Base-by-base conservation (phyloP, 2,797 vertebrate genomes). In the Macrochelys suwanniensis region DNA sequence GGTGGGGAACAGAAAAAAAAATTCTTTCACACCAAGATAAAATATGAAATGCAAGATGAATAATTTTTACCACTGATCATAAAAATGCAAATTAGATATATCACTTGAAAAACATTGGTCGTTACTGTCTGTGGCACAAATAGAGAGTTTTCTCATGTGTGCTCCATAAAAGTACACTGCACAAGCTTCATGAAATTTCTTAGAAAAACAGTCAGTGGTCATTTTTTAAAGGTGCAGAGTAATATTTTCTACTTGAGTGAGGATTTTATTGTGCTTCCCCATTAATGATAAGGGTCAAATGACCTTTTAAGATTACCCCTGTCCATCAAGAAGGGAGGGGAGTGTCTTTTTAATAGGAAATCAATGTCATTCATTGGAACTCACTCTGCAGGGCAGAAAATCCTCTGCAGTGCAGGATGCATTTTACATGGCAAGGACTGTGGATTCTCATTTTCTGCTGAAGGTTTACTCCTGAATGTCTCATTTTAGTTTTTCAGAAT, bases 151-250 rank as follows among this genome's bases (percentile, higher is more conserved):
- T 82, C 93, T 77, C 93, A 80, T 26, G 71, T 47, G 89, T 89
- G 42, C 53, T 95, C 84, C 84, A 53, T 54, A 93, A 79, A 3
- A 1, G 26, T 19, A 42, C 21, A 11, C 53, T 53, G 47, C 85
- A 95, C 94, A 89, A 61, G 0, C 31, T 45, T 47, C n/a, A 31
- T 1, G n/a, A 50, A 53, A 94, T 93, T 85, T 85, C 82, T 95
- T 91, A 91, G 90, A 59, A 93, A 96, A 91, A 81, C 79, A 90
- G 45, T 56, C 82, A 71, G 3, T 92, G 53, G 88, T 95, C 91
- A 93, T 54, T 97, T 96, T 49, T 91, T 11, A 96, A 94, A 84
- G 37, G 81, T 96, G 93, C 86, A 93, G 93, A 92, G 83, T 50
- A 94, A 90, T 31, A 82, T 89, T 88, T 92, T 93, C 71, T 81